Evolutionary conservation across 2,113 vertebrate genomes (phyloP).

Genomic region (Pycnonotus jocosus): DNA sequence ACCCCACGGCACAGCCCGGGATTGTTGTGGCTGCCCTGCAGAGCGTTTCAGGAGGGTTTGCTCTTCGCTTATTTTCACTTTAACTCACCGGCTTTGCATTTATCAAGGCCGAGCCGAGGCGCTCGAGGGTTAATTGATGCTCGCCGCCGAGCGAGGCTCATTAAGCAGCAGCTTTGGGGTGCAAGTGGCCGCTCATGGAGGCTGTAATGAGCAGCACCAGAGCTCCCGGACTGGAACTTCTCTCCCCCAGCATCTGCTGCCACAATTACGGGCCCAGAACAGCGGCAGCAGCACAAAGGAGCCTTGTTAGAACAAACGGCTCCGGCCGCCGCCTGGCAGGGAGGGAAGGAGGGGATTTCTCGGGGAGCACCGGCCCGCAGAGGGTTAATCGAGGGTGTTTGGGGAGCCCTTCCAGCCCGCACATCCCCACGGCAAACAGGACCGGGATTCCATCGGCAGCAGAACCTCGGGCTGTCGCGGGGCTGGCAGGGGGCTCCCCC

Average conservation of each 20-base stretch:
- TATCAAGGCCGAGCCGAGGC: neutral
- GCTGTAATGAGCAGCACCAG: neutral
- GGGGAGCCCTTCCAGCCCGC: neutral
- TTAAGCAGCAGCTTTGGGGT: constrained; percentile 37
- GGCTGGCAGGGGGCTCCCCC: neutral
- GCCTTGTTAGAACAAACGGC: neutral
- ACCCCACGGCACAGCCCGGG: neutral
- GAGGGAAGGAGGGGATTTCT: neutral
- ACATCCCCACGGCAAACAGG: neutral
- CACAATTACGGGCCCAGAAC: neutral
- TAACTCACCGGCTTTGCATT: neutral
- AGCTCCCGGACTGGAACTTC: neutral
- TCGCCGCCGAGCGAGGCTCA: neutral
- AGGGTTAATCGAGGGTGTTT: neutral
- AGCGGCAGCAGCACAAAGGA: neutral
- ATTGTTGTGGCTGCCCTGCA: neutral
- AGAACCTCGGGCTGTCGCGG: neutral
- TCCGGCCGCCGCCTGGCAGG: neutral
- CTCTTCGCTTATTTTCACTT: neutral
- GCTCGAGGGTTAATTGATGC: constrained; percentile 3
- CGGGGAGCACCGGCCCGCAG: neutral
- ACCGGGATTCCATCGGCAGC: neutral
- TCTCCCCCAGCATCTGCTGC: neutral
- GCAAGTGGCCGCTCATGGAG: neutral
- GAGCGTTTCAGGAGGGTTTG: neutral